Evolutionary conservation across 1,140 invertebrate species (phyloP).

Genomic region (Bombus balteatus): DNA sequence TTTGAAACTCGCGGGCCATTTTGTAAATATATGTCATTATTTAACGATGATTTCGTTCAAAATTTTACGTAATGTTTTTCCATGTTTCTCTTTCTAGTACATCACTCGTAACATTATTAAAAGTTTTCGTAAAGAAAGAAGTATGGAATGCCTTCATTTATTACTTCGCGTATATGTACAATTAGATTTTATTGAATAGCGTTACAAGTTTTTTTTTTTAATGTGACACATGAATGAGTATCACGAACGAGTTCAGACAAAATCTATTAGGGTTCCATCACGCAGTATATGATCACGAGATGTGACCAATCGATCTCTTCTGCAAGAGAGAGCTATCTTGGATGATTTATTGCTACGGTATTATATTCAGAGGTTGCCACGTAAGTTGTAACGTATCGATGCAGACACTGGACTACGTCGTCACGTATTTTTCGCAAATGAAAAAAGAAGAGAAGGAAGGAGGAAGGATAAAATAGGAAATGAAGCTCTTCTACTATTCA

Average conservation of each 20-base stretch:
- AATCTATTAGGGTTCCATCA: neutral
- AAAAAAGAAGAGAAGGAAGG: neutral
- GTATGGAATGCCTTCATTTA: neutral
- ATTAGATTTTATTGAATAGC: neutral
- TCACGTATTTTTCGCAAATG: neutral
- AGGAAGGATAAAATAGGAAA: neutral
- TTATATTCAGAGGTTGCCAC: neutral
- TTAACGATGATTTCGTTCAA: neutral
- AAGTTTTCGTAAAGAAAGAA: too few species aligned
- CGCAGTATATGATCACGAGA: neutral
- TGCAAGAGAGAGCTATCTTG: neutral
- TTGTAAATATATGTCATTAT: neutral
- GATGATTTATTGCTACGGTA: neutral
- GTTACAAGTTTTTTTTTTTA: neutral
- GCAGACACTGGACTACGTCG: neutral
- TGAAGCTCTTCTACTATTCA: neutral
- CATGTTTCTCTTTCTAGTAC: neutral
- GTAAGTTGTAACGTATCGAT: neutral
- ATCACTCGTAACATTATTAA: neutral
- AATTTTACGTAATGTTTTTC: neutral
- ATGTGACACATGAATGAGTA: neutral
- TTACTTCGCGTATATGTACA: neutral
- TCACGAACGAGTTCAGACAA: neutral
- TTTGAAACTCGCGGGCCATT: conserved; percentile 67
- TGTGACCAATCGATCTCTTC: neutral